A percentile compares a stretch with the other conserved stretches of the same genome.
These are phyloP conservation scores for Drosophila emarginata DNA, from an alignment of 2,888 invertebrate genomes.

Conservation along the genomic window DNA sequence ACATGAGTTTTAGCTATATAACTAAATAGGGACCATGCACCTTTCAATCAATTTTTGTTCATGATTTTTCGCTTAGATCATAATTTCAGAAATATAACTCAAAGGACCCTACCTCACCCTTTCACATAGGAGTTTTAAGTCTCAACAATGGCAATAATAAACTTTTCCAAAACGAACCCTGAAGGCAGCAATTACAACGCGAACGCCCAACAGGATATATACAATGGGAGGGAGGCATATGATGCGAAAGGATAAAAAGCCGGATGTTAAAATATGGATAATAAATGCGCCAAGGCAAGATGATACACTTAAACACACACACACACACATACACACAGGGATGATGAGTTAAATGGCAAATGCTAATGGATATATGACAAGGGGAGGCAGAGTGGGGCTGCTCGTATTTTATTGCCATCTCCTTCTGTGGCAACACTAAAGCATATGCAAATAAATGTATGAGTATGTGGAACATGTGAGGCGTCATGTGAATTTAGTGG, in stretches of 20 bases:
- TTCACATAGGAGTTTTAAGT: neutral
- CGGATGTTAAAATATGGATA: slow-evolving; percentile 76
- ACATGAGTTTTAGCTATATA: no score
- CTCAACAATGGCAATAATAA: slow-evolving; percentile 60
- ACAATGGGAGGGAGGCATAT: slow-evolving; percentile 19
- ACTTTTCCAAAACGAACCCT: slow-evolving; percentile 52
- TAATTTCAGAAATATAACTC: neutral
- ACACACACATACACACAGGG: slow-evolving; percentile 10
- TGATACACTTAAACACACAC: slow-evolving; percentile 48
- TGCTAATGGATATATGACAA: slow-evolving; percentile 75
- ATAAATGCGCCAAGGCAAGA: slow-evolving; percentile 71
- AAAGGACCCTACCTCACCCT: neutral
- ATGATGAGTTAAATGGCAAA: slow-evolving; percentile 68
- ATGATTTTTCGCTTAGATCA: no score
- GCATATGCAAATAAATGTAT: slow-evolving; percentile 55
- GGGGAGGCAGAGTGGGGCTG: slow-evolving; percentile 16
- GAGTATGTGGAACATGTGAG: slow-evolving; percentile 23
- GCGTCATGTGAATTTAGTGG: slow-evolving; percentile 71
- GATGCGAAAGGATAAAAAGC: slow-evolving; percentile 75
- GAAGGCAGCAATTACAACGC: slow-evolving; percentile 62
- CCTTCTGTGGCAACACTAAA: slow-evolving; percentile 13
- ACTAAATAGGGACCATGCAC: no score
- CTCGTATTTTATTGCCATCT: slow-evolving; percentile 41
- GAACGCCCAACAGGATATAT: slow-evolving; percentile 4
- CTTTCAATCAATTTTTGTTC: no score